Base-by-base conservation (phyloP, 1,140 invertebrate species). In the Bombus huntii region DNA sequence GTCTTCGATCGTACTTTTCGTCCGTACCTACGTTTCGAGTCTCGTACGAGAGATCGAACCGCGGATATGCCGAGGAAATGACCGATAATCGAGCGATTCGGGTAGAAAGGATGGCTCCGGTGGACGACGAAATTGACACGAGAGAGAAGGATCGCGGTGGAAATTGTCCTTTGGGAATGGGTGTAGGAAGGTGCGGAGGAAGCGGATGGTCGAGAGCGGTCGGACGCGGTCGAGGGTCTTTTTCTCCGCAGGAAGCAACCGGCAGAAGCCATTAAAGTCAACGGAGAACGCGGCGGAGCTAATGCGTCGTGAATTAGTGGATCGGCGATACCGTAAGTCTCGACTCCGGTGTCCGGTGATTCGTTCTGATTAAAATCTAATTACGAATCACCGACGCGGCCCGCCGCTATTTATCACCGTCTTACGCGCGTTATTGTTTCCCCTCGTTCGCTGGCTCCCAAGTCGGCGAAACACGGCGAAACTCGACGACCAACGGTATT, bases 361-460 rank as follows among this genome's bases (percentile, higher is more conserved):
- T 87, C 81, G 71, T 87, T 83, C 37, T 78, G 74, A 87, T 87
- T 87, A 87, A 84, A 84, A 84, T 87, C 75, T 87, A 78, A 87
- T 87, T 87, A 87, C 44, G 86, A 84, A 84, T 79, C 37, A 47
- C 70, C 44, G 81, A 10, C 74, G 42, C 15, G 34, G 15, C 44
- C 44, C 77, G 44, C 22, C 37, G 42, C 71, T 74, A 85, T 81
- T 85, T 85, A 74, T 81, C 83, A 74, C 37, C 70, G 39, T 80
- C 57, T 31, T 53, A 22, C 47, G 47, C 47, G 39, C 57, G 80
- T 84, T 84, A 84, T 84, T 78, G 82, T 78, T 71, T 71, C 82
- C n/a, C 25, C 25, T 25, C 53, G 42, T 44, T 34, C n/a, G n/a
- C 12, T 28, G 25, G 3, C 22, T 47, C 1, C 4, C 68, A 59